Evolutionary conservation across 2,797 vertebrate species (phyloP), one percentile per base, ranked within the genome.

Genomic region (Phrynocephalus guinanensis): DNA sequence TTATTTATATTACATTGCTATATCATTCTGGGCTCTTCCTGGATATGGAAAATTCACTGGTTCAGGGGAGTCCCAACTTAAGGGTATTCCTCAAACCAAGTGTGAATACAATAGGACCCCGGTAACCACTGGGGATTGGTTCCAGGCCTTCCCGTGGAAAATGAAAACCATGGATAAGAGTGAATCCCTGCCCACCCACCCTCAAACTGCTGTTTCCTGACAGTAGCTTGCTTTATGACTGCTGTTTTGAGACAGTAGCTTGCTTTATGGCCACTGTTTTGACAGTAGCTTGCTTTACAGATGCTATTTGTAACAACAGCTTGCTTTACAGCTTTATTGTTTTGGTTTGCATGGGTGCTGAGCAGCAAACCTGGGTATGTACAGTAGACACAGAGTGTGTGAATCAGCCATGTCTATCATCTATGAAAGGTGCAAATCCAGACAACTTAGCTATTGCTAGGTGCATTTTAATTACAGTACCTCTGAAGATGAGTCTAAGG

Each of bases 381-480:
- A 38, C 38, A 38, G 38, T 38, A 71, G 16, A 28, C 24, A 60
- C 44, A 22, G 44, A 6, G 18, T 71, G 28, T n/a, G 28, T 63
- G 56, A 87, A 82, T 75, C 44, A 52, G 71, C 28, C 38, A 60
- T 76, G 10, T 84, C 2, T 2, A 84, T 44, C 79, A 10, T 56
- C 73, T 67, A 33, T 26, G 75, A 88, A 85, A 93, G 84, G 33
- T 66, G 44, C 50, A 13, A 0, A 0, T 70, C 89, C 13, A 0
- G 0, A 60, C 90, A 72, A 86, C 44, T n/a, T 83, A 91, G 70
- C 56, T 93, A 24, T 89, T 90, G 30, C 26, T 87, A 89, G 86
- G 92, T 91, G 90, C 92, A 93, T 87, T 84, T 83, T 48, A 82
- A 38, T 38, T 88, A 94, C 60, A 38, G 48, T 87, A 94, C 60